Evolutionary conservation across 2,113 vertebrate genomes (phyloP).

Genomic region (Microtus ochrogaster): DNA sequence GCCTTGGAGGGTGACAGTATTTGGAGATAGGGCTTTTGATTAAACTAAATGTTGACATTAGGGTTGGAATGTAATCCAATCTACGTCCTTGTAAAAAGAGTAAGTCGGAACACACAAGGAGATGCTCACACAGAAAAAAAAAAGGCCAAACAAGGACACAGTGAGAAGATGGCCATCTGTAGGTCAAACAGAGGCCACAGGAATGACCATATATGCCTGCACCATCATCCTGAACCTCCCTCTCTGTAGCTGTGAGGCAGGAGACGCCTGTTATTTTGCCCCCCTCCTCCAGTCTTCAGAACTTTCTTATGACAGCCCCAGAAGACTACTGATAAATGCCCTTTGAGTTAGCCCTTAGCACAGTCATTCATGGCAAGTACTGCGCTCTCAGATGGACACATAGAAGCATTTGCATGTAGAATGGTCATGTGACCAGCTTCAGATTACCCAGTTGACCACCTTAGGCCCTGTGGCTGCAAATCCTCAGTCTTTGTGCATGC

Average conservation of each 20-base stretch:
- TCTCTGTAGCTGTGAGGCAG: neutral
- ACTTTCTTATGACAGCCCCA: neutral
- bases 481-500: neutral
- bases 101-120: neutral
- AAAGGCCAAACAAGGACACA: neutral
- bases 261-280: neutral
- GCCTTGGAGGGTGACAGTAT: neutral
- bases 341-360: neutral
- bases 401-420: neutral
- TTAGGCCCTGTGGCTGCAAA: neutral
- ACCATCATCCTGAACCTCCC: neutral
- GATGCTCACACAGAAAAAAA: neutral
- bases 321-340: neutral
- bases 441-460: neutral
- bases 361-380: neutral
- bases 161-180: neutral
- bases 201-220: neutral
- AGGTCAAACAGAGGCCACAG: neutral
- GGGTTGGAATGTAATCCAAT: neutral
- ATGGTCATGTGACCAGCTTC: neutral
- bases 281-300: fast-evolving
- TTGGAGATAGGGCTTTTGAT: neutral
- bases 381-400: too few relatives aligned
- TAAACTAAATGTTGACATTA: neutral
- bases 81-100: neutral